phyloP scores from a whole-genome alignment of 1,140 invertebrate genomes.

The Stegodyphus mimosarum region DNA sequence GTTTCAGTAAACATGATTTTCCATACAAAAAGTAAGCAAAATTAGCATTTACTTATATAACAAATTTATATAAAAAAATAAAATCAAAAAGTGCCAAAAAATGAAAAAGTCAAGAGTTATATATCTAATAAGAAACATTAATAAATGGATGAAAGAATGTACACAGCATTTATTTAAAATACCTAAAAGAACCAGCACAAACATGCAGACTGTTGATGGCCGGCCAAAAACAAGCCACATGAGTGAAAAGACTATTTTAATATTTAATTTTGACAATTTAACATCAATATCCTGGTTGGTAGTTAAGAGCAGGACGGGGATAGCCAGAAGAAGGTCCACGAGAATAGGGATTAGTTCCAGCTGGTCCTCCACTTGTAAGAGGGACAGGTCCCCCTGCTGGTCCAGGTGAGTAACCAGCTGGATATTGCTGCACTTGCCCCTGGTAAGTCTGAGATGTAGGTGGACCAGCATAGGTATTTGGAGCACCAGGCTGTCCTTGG shows the following conservation, averaged over 20 bases:
- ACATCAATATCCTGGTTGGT: slow-evolving; percentile 46
- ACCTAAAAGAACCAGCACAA: not conserved
- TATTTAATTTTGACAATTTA: not conserved
- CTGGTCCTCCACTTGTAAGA: slow-evolving; percentile 2
- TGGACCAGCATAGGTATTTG: slow-evolving; percentile 13
- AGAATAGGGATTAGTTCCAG: slow-evolving; percentile 39
- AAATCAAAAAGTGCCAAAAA: too few species aligned
- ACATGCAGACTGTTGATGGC: slow-evolving; percentile 13
- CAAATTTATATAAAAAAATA: too few species aligned
- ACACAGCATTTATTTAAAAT: too few species aligned
- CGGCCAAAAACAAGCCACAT: slow-evolving; percentile 31
- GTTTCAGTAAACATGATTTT: too few species aligned
- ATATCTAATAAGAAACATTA: too few species aligned
- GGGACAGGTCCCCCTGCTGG: slow-evolving; percentile 14
- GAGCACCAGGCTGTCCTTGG: slow-evolving; percentile 27
- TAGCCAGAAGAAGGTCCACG: slow-evolving; percentile 35
- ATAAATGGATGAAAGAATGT: too few species aligned
- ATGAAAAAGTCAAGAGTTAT: too few species aligned
- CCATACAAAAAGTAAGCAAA: too few species aligned
- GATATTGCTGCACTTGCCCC: slow-evolving; percentile 37
- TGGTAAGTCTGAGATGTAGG: slow-evolving; percentile 43
- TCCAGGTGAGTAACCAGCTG: slow-evolving; percentile 42
- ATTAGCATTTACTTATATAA: too few species aligned
- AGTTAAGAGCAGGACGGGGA: slow-evolving; percentile 38
- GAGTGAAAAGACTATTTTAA: not conserved